Percentiles rank a stretch among this genome's conserved stretches.
phyloP scores from a whole-genome alignment of 2,113 vertebrate genomes.

The Gasterosteus aculeatus region DNA sequence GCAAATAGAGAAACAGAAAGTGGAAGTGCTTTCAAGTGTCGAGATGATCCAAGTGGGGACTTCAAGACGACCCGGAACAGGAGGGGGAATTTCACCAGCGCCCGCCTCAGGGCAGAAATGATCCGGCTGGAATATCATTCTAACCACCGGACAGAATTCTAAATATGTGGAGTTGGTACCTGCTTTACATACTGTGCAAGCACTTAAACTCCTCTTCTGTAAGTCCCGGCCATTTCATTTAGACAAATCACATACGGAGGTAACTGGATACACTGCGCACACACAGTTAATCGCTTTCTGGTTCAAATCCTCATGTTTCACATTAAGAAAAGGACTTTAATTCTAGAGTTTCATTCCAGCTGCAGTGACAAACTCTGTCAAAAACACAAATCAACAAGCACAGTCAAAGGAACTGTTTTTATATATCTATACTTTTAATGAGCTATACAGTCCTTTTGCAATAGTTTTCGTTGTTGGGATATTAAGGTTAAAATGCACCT shows the following conservation, averaged over 20 bases:
- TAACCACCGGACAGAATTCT: constrained; percentile 33
- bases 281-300: neutral
- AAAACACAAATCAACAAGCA: neutral
- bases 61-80: constrained; percentile 36
- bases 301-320: neutral
- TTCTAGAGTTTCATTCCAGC: neutral
- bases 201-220: no score
- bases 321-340: neutral
- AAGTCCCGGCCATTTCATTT: neutral
- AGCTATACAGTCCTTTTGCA: neutral
- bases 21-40: constrained; percentile 20
- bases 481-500: neutral
- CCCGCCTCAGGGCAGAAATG: constrained; percentile 39
- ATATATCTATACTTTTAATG: neutral
- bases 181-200: neutral
- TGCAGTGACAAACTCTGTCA: neutral
- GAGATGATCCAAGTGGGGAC: constrained; percentile 45
- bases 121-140: constrained; percentile 37
- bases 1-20: neutral
- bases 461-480: neutral
- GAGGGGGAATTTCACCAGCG: constrained; percentile 19
- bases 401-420: neutral
- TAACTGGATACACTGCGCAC: neutral
- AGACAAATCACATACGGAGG: neutral
- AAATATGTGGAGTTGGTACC: constrained; percentile 18